Conservation (phyloP, 2,797 vertebrate species). For the Hemitrygon akajei region DNA sequence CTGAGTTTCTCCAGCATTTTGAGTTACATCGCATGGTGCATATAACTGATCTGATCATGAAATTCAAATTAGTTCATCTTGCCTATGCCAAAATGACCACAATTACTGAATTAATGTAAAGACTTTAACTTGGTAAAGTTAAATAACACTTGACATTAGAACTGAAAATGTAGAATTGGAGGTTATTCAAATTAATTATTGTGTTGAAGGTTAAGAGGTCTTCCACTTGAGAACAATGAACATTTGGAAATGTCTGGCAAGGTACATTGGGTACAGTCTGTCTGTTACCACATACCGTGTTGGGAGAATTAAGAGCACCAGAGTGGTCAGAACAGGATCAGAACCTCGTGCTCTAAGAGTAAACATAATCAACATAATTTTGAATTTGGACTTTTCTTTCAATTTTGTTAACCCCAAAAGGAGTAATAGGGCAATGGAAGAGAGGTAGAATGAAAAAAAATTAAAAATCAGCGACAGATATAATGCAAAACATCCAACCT, state of each 20-base stretch:
- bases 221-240: background rate
- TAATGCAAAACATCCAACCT: background rate
- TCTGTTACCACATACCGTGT: background rate
- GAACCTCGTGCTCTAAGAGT: background rate
- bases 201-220: background rate
- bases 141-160: background rate
- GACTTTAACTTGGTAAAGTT: background rate
- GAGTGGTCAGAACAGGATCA: background rate
- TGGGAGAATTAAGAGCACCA: background rate
- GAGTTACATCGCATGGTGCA: too few species aligned
- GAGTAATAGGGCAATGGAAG: too few species aligned
- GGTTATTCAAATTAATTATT: background rate
- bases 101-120: background rate
- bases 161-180: background rate
- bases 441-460: background rate
- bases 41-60: background rate
- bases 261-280: background rate
- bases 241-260: background rate
- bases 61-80: background rate
- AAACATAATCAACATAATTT: background rate
- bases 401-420: background rate
- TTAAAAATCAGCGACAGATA: background rate
- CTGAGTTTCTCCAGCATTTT: too few species aligned
- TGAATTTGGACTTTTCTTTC: too few species aligned
- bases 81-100: background rate